These are phyloP conservation scores for Nomada ruficornis DNA, from an alignment of 2,888 invertebrate species.

Conservation along the genomic window DNA sequence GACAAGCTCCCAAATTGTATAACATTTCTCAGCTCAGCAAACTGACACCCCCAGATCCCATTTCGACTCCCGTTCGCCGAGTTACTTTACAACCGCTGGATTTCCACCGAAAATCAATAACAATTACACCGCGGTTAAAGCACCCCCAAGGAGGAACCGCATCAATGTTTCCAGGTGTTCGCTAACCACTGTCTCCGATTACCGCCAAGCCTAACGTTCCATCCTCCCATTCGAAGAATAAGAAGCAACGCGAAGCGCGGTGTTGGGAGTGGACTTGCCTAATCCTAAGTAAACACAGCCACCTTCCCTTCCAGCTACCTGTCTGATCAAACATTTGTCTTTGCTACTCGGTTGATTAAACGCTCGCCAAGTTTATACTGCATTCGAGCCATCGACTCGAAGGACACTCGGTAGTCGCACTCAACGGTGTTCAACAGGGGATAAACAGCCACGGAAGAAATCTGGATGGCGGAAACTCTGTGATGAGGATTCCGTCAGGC, in stretches of 20 bases:
- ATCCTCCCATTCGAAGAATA: conserved; percentile 44
- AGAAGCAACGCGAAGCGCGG: conserved; percentile 25
- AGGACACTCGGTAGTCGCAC: conserved; percentile 14
- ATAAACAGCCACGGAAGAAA: conserved; percentile 34
- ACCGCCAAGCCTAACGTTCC: conserved; percentile 15
- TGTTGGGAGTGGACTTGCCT: conserved; percentile 63
- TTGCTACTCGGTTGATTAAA: conserved; percentile 82
- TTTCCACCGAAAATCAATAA: conserved; percentile 1
- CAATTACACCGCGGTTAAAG: background rate
- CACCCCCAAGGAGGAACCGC: background rate
- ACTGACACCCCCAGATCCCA: background rate
- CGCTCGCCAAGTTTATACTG: conserved; percentile 75
- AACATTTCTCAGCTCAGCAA: background rate
- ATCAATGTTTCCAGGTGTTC: background rate
- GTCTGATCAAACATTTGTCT: conserved; percentile 84
- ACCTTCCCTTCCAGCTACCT: conserved; percentile 69
- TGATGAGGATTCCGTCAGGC: conserved; percentile 6
- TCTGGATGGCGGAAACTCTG: conserved; percentile 15
- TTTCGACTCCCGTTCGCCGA: background rate
- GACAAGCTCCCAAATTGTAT: background rate
- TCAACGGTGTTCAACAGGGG: background rate
- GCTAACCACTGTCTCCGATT: conserved; percentile 17
- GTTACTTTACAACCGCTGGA: background rate
- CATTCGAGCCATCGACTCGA: conserved; percentile 46
- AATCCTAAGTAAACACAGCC: conserved; percentile 79